Conservation (phyloP, 2,797 vertebrate species). For the Glyptemys insculpta region DNA sequence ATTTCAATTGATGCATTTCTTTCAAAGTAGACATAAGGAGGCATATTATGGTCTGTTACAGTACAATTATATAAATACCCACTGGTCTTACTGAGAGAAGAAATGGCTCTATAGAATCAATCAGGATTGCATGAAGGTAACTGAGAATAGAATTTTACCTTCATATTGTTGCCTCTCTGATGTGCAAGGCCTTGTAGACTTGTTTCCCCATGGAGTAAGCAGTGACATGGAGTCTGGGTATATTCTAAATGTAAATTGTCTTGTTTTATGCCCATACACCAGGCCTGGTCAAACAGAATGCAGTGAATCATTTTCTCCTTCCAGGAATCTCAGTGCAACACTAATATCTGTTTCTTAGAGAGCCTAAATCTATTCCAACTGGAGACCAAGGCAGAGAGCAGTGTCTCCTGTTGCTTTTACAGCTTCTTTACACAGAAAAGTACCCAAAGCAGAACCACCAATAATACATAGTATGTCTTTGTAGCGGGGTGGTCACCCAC, state of each 20-base stretch:
- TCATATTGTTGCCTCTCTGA: neutral
- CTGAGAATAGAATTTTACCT: rapidly evolving
- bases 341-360: rapidly evolving
- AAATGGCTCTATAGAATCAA: neutral
- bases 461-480: neutral
- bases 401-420: neutral
- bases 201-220: neutral
- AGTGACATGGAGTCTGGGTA: neutral
- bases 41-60: rapidly evolving
- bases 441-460: neutral
- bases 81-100: neutral
- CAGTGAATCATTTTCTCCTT: neutral
- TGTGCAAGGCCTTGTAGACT: neutral
- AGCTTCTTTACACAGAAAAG: neutral
- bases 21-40: neutral
- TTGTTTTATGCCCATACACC: neutral
- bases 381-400: neutral
- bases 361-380: neutral
- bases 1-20: too few species aligned
- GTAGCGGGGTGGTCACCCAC: too few species aligned
- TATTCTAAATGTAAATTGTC: neutral
- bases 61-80: neutral
- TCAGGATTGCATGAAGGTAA: neutral
- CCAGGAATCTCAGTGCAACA: neutral
- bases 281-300: neutral